phyloP scores from a whole-genome alignment of 2,113 vertebrate genomes.

The Amazona guildingii region DNA sequence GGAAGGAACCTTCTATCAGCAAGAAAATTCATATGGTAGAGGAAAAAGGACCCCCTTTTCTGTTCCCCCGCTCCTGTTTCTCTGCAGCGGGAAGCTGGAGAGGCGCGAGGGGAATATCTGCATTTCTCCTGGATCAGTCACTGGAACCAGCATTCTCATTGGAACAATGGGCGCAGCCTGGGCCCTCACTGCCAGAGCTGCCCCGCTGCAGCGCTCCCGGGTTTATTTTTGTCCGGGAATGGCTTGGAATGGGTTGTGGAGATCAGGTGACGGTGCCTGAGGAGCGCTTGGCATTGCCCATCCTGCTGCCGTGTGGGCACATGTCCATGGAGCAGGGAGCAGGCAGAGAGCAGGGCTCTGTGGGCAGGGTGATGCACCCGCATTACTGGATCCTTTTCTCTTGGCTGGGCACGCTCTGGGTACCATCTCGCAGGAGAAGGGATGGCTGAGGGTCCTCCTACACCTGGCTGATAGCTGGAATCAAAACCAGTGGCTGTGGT shows the following conservation, averaged over 20 bases:
- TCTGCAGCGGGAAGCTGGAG: not conserved
- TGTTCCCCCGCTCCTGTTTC: not conserved
- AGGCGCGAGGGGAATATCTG: not conserved
- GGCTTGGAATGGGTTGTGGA: not conserved
- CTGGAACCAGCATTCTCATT: not conserved
- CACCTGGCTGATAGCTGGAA: not conserved
- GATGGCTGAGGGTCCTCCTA: not conserved
- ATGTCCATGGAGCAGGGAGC: not conserved
- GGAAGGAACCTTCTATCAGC: not conserved
- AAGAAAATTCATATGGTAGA: not conserved
- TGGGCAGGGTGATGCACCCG: rapidly evolving
- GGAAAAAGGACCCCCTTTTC: not conserved
- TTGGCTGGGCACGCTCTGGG: not conserved
- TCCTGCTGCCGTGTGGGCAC: not conserved
- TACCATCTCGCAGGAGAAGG: rapidly evolving
- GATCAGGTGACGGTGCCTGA: constrained; percentile 29
- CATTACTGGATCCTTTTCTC: not conserved
- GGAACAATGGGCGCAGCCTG: constrained; percentile 5
- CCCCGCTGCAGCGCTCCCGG: not conserved
- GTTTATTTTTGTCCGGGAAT: constrained; percentile 19
- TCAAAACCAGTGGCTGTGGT: not conserved
- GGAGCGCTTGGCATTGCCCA: not conserved
- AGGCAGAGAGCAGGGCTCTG: not conserved
- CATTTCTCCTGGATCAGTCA: not conserved
- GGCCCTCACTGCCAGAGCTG: not conserved